These are phyloP conservation scores for Urocynchramus pylzowi DNA, from an alignment of 2,113 vertebrate genomes.

Conservation along the genomic window DNA sequence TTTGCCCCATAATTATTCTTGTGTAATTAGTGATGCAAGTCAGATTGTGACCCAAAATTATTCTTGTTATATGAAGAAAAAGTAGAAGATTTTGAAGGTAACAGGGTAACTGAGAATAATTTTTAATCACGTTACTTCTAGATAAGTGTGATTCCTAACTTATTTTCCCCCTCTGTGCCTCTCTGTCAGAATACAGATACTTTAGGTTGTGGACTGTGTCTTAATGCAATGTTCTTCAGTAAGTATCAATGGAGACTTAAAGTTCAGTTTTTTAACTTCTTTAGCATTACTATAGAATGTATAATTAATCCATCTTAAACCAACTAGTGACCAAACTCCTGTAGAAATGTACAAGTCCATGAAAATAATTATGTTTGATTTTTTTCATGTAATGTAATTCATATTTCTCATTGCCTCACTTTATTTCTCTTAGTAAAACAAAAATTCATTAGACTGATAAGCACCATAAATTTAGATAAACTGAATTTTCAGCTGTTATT, in stretches of 20 bases:
- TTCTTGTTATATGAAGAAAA: neutral
- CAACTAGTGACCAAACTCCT: neutral
- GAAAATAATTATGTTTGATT: neutral
- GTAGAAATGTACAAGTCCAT: neutral
- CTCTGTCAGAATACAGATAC: neutral
- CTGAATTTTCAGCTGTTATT: neutral
- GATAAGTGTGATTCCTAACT: neutral
- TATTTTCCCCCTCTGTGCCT: neutral
- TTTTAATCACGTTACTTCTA: neutral
- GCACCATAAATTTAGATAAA: neutral
- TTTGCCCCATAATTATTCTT: neutral
- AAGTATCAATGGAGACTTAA: neutral
- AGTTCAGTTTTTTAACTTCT: neutral
- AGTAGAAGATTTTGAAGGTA: neutral
- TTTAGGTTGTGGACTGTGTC: neutral
- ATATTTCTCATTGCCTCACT: neutral
- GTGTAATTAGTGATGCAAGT: neutral
- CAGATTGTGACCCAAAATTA: neutral
- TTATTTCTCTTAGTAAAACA: neutral
- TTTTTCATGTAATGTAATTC: neutral
- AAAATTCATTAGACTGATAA: neutral
- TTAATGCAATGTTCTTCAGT: neutral
- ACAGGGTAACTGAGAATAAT: neutral
- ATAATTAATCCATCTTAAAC: neutral
- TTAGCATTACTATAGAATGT: neutral